Conservation (phyloP, 2,888 invertebrate genomes). For the Horisme vitalbata region DNA sequence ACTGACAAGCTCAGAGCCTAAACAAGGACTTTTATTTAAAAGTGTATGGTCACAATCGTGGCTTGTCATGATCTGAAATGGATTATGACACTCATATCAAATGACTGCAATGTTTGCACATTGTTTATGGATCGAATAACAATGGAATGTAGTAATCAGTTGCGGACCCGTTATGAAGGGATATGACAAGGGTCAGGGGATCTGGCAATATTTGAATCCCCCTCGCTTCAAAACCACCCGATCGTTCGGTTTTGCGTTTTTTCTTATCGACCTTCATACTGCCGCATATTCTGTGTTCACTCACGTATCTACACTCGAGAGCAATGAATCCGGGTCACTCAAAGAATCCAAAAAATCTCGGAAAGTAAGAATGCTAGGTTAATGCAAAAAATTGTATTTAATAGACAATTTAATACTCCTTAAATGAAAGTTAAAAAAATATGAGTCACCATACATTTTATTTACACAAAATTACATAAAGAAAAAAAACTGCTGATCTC, state of each 20-base stretch:
- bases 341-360: too few species aligned
- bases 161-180: conserved; percentile 61
- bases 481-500: too few species aligned
- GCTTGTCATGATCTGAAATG: conserved; percentile 19
- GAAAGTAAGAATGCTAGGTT: too few species aligned
- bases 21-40: too few species aligned
- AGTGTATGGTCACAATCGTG: conserved; percentile 19
- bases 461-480: too few species aligned
- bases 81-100: conserved; percentile 29
- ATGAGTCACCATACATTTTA: too few species aligned
- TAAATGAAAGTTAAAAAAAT: too few species aligned
- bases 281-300: conserved; percentile 26
- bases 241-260: conserved; percentile 55
- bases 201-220: conserved; percentile 57
- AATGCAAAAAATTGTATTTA: too few species aligned
- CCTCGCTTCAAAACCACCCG: conserved; percentile 52
- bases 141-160: conserved; percentile 76
- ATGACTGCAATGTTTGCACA: conserved; percentile 56
- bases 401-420: too few species aligned
- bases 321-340: too few species aligned
- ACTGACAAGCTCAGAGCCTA: too few species aligned
- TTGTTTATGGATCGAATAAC: conserved; percentile 65
- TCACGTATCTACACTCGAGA: conserved; percentile 54
- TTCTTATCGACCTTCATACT: conserved; percentile 47
- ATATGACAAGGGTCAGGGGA: conserved; percentile 55